Conservation (phyloP, 2,888 invertebrate species). For the Mystacides longicornis region DNA sequence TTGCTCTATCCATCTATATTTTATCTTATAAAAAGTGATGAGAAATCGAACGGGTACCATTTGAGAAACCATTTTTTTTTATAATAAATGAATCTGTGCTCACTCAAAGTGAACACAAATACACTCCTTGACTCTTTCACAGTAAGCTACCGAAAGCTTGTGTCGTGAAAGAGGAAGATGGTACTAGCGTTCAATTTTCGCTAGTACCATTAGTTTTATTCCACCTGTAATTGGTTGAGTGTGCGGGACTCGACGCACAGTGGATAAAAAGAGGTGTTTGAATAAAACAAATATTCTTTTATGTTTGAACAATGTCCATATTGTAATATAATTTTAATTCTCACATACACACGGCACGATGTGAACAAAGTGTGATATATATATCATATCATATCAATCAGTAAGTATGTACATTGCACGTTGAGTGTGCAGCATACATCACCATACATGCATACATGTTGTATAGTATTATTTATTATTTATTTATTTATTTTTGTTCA, state of each 20-base stretch:
- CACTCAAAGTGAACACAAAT: no score
- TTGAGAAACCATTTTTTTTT: no score
- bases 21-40: no score
- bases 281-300: constrained; percentile 17
- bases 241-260: not conserved
- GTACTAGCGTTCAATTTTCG: no score
- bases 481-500: constrained; percentile 29
- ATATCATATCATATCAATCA: constrained; percentile 69
- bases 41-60: no score
- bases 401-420: constrained; percentile 68
- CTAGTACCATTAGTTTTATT: no score
- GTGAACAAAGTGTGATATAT: constrained; percentile 59
- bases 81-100: no score
- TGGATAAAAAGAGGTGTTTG: not conserved
- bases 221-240: no score
- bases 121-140: no score
- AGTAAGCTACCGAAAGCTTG: no score
- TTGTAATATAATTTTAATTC: constrained; percentile 69
- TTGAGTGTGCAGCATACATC: constrained; percentile 56
- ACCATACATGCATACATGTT: constrained; percentile 56
- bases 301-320: constrained; percentile 83
- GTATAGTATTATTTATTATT: constrained; percentile 33
- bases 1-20: no score
- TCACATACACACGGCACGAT: constrained; percentile 87
- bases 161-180: no score